Base-by-base conservation (phyloP, 1,140 invertebrate species). In the Gonatopus flavifemur region DNA sequence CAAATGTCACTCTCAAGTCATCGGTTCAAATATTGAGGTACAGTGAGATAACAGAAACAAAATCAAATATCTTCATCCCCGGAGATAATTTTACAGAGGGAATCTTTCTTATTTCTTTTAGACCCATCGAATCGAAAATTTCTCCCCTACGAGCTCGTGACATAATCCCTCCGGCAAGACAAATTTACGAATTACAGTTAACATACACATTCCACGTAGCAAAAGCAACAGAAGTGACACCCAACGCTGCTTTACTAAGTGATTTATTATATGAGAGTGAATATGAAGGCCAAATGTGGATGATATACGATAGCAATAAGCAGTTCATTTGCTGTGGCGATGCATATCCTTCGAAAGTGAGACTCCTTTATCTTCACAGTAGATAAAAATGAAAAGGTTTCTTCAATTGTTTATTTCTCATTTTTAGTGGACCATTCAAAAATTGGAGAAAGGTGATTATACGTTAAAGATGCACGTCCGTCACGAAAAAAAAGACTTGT, bases 381-480 rank as follows among this genome's bases (percentile, higher is more conserved):
- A n/a, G n/a, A n/a, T n/a, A n/a, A n/a, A n/a, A n/a, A n/a, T n/a
- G n/a, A n/a, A 21, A 4, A 15, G 3, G 25, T 24, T 22, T n/a
- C 24, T 40, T 32, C 16, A 30, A 51, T 45, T 45, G 25, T 25
- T 41, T 32, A 38, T 52, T 22, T 20, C 49, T 57, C 52, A 64
- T 46, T 79, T 84, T 50, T 69, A 95, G 91, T 92, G 95, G 72
- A 80, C 83, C 32, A 69, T 83, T 55, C 75, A 84, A 25, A 97
- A 98, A 80, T 70, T 98, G 47, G 94, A 97, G 51, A 98, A 97
- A 77, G 95, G 95, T n/a, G 95, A 98, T 59, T 98, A 96, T 70
- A 86, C 84, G 5, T 78, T 98, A 10, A 83, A 87, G 36, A 77
- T 96, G 60, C 91, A 94, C 70, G 78, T 98, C 8, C 84, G 95